These are phyloP conservation scores for Gasteruption jaculator DNA, from an alignment of 2,888 invertebrate genomes.

Conservation along the genomic window DNA sequence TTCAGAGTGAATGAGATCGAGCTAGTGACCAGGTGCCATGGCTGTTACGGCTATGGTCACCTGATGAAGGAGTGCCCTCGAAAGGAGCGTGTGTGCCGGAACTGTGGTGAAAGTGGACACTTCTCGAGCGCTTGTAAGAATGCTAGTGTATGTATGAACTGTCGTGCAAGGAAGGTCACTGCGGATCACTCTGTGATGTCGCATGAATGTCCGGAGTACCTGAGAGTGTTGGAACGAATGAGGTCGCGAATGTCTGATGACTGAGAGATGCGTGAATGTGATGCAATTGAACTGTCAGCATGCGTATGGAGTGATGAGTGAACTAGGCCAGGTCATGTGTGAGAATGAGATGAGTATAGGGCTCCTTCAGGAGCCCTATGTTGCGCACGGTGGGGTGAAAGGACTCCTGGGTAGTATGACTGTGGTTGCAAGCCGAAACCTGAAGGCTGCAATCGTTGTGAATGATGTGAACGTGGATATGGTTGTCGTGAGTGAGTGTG, in stretches of 20 bases:
- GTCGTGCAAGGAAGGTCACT: not conserved
- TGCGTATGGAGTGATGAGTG: constrained; percentile 15
- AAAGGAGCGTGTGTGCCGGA: constrained; percentile 1
- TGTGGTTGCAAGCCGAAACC: constrained; percentile 3
- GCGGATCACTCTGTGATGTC: not conserved
- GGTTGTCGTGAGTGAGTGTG: not conserved
- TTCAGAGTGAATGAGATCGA: constrained; percentile 4
- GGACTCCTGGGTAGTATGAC: constrained; percentile 7
- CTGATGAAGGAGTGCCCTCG: not conserved
- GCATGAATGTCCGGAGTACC: constrained; percentile 2
- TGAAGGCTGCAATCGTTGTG: constrained; percentile 11
- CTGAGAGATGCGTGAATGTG: not conserved
- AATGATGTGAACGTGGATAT: not conserved
- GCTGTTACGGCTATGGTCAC: constrained; percentile 12
- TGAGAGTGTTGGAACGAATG: not conserved
- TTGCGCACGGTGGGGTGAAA: not conserved
- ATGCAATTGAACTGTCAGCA: constrained; percentile 12
- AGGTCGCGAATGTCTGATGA: not conserved
- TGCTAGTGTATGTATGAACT: constrained; percentile 4
- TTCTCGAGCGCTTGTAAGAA: not conserved
- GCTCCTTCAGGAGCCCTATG: constrained; percentile 14
- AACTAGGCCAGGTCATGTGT: constrained; percentile 6
- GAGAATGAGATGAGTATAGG: constrained; percentile 6
- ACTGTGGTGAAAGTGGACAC: constrained; percentile 10
- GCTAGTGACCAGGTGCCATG: constrained; percentile 1